phyloP scores from a whole-genome alignment of 2,113 vertebrate species.

The Ceyx margarethae region DNA sequence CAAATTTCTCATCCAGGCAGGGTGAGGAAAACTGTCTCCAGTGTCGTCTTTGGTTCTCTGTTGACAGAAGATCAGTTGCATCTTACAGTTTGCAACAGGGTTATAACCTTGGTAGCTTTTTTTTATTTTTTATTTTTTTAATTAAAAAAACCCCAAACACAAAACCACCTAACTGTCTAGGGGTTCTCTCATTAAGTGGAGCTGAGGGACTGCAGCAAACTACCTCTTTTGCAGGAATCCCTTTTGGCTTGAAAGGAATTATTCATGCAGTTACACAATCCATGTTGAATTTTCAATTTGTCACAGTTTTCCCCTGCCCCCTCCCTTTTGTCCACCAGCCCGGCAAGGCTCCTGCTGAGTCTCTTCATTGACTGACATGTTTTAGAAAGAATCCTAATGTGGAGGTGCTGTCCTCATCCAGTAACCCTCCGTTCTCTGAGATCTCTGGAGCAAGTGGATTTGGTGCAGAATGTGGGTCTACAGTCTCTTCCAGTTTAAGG shows the following conservation, averaged over 20 bases:
- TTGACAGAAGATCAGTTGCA: neutral
- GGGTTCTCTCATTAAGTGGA: neutral
- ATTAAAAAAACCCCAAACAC: neutral
- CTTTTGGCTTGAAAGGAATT: slow-evolving; percentile 47
- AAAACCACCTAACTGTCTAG: neutral
- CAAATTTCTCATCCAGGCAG: neutral
- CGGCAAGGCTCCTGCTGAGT: slow-evolving; percentile 1
- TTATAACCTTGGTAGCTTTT: neutral
- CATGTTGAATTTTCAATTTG: slow-evolving; percentile 66
- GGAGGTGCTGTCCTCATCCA: neutral
- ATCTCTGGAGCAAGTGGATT: neutral
- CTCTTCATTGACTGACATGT: neutral
- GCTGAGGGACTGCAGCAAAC: neutral
- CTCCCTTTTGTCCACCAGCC: slow-evolving; percentile 33
- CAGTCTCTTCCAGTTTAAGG: neutral
- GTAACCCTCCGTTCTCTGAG: neutral
- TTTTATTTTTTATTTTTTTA: neutral
- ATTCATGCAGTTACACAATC: slow-evolving; percentile 40
- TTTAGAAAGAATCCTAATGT: neutral
- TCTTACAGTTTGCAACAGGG: neutral
- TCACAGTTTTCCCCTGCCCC: slow-evolving; percentile 23
- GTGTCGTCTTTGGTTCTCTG: neutral
- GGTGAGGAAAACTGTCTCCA: neutral
- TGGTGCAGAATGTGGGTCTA: neutral
- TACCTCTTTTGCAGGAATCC: slow-evolving; percentile 24